Evolutionary conservation across 1,140 invertebrate genomes (phyloP).

Genomic region (Carposina sasakii): DNA sequence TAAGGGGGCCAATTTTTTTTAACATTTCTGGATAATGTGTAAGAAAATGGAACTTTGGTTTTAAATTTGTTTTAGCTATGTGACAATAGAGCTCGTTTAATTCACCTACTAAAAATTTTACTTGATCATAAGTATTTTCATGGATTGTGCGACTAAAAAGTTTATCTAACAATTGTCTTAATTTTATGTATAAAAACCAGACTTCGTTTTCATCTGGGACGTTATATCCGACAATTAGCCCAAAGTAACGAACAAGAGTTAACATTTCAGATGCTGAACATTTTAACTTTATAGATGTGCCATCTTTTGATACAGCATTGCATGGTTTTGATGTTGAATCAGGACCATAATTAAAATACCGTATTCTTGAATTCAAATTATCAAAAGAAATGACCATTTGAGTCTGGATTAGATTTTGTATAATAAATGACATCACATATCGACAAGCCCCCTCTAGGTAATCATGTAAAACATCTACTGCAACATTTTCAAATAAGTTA

Average conservation of each 20-base stretch:
- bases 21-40: constrained; percentile 32
- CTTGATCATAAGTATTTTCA: constrained; percentile 2
- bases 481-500: constrained; percentile 47
- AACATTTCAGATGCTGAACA: constrained; percentile 39
- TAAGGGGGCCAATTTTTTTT: constrained; percentile 25
- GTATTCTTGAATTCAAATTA: constrained; percentile 20
- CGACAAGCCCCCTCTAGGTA: constrained; percentile 49
- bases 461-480: constrained; percentile 55
- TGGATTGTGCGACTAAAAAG: neutral
- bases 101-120: constrained; percentile 19
- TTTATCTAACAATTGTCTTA: constrained; percentile 5
- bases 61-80: constrained; percentile 17
- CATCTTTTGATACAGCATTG: constrained; percentile 27
- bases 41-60: constrained; percentile 35
- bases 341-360: constrained; percentile 7
- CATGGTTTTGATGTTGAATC: constrained; percentile 3
- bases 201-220: constrained; percentile 27
- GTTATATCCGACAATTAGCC: constrained; percentile 35
- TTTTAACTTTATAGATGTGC: too few relatives aligned
- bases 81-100: constrained; percentile 21
- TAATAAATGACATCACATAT: constrained; percentile 39
- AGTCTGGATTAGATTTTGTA: constrained; percentile 34
- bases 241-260: constrained; percentile 31
- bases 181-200: constrained; percentile 21
- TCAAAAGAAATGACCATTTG: constrained; percentile 14